Evolutionary conservation across 2,888 invertebrate species (phyloP).

Genomic region (Lobophora halterata): DNA sequence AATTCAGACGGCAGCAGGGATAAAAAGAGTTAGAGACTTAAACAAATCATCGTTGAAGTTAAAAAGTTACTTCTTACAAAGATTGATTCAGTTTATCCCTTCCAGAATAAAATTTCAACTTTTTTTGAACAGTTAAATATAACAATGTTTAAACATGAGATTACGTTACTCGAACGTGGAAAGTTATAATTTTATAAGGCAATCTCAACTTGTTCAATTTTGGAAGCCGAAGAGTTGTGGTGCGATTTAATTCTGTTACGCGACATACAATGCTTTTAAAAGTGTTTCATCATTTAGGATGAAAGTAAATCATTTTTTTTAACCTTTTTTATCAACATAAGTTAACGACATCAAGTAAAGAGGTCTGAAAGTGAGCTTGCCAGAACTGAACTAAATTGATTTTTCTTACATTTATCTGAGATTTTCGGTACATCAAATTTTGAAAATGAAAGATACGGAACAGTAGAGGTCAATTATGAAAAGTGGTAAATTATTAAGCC

Average conservation of each 20-base stretch:
- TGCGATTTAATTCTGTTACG: conserved; percentile 15
- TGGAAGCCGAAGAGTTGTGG: conserved; percentile 7
- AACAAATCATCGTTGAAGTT: conserved; percentile 32
- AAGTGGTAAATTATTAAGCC: too few species aligned
- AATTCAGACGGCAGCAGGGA: conserved; percentile 50
- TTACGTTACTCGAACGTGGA: conserved; percentile 17
- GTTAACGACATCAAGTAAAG: too few species aligned
- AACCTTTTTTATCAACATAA: too few species aligned
- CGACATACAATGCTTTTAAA: too few species aligned
- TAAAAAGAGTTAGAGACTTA: conserved; percentile 38
- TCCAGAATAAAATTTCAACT: conserved; percentile 19
- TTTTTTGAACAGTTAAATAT: conserved; percentile 25
- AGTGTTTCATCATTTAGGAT: background rate
- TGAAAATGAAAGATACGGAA: too few species aligned
- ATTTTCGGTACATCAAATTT: too few species aligned
- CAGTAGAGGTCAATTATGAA: too few species aligned
- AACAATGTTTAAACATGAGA: conserved; percentile 35
- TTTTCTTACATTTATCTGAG: too few species aligned
- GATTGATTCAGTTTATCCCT: conserved; percentile 33
- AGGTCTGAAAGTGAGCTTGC: too few species aligned
- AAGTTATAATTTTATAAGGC: conserved; percentile 28
- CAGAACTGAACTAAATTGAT: too few species aligned
- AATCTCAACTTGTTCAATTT: conserved; percentile 30
- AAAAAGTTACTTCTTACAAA: conserved; percentile 39
- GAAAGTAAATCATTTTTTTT: too few species aligned